Evolutionary conservation across 2,797 vertebrate species (phyloP).

Genomic region (Crypturellus tataupa): DNA sequence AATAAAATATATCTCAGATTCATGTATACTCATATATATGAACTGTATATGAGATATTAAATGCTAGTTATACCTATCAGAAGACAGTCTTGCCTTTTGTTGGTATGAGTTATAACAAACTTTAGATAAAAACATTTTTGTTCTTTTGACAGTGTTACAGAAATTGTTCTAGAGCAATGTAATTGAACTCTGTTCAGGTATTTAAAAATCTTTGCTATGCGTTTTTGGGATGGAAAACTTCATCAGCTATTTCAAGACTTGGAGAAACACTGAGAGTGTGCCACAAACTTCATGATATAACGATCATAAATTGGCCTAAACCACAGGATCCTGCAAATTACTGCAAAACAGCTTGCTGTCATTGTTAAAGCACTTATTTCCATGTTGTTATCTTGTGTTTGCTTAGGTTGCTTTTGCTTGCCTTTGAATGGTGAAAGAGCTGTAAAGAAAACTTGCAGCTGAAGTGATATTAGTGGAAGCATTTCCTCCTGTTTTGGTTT

Average conservation of each 20-base stretch:
- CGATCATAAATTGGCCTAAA: not conserved
- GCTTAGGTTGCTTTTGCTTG: not conserved
- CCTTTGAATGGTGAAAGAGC: not conserved
- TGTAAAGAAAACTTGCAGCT: not conserved
- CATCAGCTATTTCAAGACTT: not conserved
- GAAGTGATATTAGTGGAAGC: not conserved
- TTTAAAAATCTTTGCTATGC: conserved; percentile 5
- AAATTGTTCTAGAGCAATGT: not conserved
- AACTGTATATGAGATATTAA: not conserved
- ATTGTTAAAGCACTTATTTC: not conserved
- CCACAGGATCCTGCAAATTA: not conserved
- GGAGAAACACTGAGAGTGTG: not conserved
- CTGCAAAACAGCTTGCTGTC: not conserved
- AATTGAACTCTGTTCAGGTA: not conserved
- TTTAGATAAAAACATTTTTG: conserved; percentile 8
- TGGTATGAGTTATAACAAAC: not conserved
- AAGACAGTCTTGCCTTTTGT: not conserved
- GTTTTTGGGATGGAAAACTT: not conserved
- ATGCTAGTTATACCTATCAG: not conserved
- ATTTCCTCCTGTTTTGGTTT: not conserved
- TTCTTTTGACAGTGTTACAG: not conserved
- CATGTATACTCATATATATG: no score
- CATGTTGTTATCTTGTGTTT: not conserved
- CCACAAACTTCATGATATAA: not conserved
- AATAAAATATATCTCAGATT: not conserved